Conservation (phyloP, 2,888 invertebrate species). For the Rosalia funebris region DNA sequence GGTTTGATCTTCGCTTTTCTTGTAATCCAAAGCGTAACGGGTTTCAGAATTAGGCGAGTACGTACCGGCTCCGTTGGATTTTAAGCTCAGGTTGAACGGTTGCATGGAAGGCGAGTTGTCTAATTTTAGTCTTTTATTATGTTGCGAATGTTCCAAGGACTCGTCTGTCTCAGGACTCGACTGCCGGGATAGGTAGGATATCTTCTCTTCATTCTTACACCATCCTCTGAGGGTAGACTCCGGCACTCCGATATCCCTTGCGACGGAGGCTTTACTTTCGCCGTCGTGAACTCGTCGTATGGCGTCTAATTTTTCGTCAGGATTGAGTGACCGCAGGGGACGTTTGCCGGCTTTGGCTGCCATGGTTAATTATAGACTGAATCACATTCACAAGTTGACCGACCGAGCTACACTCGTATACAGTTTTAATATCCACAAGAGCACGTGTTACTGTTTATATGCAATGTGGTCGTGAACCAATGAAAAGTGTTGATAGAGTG, state of each 20-base stretch:
- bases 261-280: constrained; percentile 87
- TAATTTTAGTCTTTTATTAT: constrained; percentile 48
- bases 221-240: constrained; percentile 87
- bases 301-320: constrained; percentile 82
- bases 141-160: constrained; percentile 62
- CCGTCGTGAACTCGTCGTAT: constrained; percentile 86
- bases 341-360: constrained; percentile 78
- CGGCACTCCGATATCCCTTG: constrained; percentile 85
- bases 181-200: constrained; percentile 75
- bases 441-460: constrained; percentile 54
- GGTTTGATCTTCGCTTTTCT: constrained; percentile 59
- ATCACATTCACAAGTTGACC: no score
- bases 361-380: constrained; percentile 61
- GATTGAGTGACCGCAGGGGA: constrained; percentile 76
- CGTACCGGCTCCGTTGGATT: constrained; percentile 35
- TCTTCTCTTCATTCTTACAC: constrained; percentile 86
- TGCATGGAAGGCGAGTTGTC: constrained; percentile 51
- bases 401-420: constrained; percentile 1
- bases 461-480: constrained; percentile 49
- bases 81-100: constrained; percentile 57
- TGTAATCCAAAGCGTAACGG: constrained; percentile 31
- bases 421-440: constrained; percentile 22
- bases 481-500: constrained; percentile 51
- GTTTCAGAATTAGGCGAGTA: constrained; percentile 39
- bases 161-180: constrained; percentile 77